Conservation (phyloP, 2,113 vertebrate genomes). For the Spea multiplicata region DNA sequence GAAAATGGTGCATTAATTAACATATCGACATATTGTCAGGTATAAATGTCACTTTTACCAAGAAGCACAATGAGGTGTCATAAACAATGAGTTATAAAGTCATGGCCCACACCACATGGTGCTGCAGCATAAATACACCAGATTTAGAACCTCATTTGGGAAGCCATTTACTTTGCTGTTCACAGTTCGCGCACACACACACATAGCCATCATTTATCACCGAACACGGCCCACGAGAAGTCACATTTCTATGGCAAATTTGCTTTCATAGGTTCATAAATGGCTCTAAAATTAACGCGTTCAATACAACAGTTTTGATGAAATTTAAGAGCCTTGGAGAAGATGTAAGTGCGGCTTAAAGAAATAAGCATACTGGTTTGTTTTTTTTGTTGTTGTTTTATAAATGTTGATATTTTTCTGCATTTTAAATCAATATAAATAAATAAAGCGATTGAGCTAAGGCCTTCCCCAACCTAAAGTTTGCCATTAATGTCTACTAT, state of each 20-base stretch:
- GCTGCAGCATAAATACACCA: slow-evolving; percentile 1
- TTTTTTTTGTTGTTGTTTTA: too few species aligned
- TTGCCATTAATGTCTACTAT: too few species aligned
- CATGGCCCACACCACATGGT: slow-evolving; percentile 2
- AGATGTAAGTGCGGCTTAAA: too few species aligned
- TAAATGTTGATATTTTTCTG: too few species aligned
- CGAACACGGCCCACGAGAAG: not conserved
- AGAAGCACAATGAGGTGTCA: slow-evolving; percentile 52
- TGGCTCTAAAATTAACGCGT: not conserved
- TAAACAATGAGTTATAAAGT: slow-evolving; percentile 43
- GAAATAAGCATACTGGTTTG: too few species aligned
- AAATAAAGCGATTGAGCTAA: too few species aligned
- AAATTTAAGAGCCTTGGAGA: too few species aligned
- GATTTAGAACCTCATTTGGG: slow-evolving; percentile 5
- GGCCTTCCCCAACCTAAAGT: too few species aligned
- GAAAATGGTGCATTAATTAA: slow-evolving; percentile 43
- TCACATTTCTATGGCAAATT: not conserved
- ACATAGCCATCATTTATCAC: not conserved
- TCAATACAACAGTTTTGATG: not conserved
- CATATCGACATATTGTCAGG: slow-evolving; percentile 46
- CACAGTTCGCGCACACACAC: not conserved
- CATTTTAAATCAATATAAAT: too few species aligned
- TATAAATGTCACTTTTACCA: slow-evolving; percentile 24
- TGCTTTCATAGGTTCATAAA: not conserved
- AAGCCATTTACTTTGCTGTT: not conserved